phyloP scores from a whole-genome alignment of 2,888 invertebrate genomes.

The Sceliomorpha sp. region DNA sequence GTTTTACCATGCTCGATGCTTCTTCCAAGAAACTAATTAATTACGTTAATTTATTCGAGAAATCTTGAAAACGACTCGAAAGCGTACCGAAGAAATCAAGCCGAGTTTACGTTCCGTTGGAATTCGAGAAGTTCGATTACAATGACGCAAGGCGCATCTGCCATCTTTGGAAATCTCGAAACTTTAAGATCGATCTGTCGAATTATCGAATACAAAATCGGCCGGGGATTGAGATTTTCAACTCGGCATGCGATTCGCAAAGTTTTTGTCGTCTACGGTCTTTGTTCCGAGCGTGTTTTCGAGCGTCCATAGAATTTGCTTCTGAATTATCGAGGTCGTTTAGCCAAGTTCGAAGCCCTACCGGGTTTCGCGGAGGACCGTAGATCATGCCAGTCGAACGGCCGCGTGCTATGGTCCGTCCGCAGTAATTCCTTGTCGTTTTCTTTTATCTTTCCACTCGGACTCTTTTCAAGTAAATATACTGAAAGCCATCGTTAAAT shows the following conservation, averaged over 20 bases:
- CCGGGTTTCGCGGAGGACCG: constrained; percentile 49
- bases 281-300: constrained; percentile 63
- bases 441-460: constrained; percentile 51
- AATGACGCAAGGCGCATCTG: too few species aligned
- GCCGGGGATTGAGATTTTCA: constrained; percentile 29
- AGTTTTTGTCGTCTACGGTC: constrained; percentile 41
- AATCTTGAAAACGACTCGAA: too few species aligned
- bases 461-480: constrained; percentile 48
- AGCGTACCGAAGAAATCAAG: too few species aligned
- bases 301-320: constrained; percentile 67
- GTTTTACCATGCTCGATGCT: too few species aligned
- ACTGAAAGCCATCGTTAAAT: constrained; percentile 48
- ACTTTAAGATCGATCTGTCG: too few species aligned
- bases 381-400: constrained; percentile 57
- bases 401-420: constrained; percentile 34
- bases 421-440: constrained; percentile 50
- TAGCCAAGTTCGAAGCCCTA: constrained; percentile 54
- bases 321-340: constrained; percentile 67
- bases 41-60: too few species aligned
- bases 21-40: too few species aligned
- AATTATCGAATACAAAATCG: constrained; percentile 26
- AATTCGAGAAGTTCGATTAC: too few species aligned
- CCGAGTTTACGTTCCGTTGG: too few species aligned
- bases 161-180: too few species aligned
- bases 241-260: constrained; percentile 38